Evolutionary conservation across 2,888 invertebrate species (phyloP).

Genomic region (Tipula confusa): DNA sequence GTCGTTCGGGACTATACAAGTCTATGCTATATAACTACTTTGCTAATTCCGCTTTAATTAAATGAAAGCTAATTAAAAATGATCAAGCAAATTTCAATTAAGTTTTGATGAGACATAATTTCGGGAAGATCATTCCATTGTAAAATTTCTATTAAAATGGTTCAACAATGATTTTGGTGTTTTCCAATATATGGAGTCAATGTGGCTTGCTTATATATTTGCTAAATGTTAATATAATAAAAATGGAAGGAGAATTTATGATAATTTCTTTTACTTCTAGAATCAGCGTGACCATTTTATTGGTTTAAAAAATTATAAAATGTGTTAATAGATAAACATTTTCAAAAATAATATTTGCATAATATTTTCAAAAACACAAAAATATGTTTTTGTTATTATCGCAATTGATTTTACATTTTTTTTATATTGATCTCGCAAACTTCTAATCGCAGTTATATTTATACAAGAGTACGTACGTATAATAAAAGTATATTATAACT

Average conservation of each 20-base stretch:
- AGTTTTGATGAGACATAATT: no score
- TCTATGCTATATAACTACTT: neutral
- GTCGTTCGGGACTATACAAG: neutral
- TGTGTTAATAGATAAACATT: neutral
- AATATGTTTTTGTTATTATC: constrained; percentile 12
- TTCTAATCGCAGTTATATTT: neutral
- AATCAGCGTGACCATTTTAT: neutral
- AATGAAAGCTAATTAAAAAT: neutral
- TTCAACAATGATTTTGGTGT: no score
- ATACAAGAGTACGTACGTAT: neutral
- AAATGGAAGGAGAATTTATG: neutral
- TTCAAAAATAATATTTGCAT: neutral
- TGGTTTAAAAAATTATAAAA: neutral
- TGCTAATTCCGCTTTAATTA: neutral
- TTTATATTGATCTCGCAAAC: neutral
- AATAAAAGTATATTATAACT: neutral
- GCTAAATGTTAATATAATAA: neutral
- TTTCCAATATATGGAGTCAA: neutral
- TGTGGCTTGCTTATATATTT: neutral
- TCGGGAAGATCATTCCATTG: no score
- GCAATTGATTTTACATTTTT: neutral
- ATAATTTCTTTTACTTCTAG: neutral
- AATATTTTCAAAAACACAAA: neutral
- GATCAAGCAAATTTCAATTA: neutral
- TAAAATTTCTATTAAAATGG: no score